A percentile compares a stretch with the other conserved stretches of the same genome.
These are phyloP conservation scores for Hypsopygia costalis DNA, from an alignment of 2,888 invertebrate genomes.

Conservation along the genomic window DNA sequence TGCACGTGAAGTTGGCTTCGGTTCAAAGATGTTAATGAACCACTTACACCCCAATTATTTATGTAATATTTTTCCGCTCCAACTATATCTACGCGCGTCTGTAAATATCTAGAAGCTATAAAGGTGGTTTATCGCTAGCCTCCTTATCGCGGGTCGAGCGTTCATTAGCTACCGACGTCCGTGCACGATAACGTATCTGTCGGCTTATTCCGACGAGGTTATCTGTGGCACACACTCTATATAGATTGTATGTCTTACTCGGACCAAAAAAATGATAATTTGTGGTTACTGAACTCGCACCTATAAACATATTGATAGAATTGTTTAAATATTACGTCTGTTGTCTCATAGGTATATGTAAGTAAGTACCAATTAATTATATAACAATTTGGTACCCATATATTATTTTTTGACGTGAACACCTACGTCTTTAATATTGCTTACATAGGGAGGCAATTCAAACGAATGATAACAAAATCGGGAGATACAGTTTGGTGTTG, in stretches of 20 bases:
- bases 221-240: neutral
- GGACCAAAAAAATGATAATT: constrained; percentile 1
- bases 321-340: no score
- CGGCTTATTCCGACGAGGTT: neutral
- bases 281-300: constrained; percentile 4
- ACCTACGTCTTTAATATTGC: no score
- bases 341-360: no score
- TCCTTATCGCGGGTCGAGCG: neutral
- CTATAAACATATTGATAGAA: constrained; percentile 7
- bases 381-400: no score
- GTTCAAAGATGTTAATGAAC: no score
- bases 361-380: no score
- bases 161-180: neutral
- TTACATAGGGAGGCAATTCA: no score
- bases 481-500: no score
- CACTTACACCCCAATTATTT: no score
- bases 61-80: neutral
- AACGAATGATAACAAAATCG: no score
- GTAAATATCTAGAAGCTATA: constrained; percentile 1
- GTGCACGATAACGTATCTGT: neutral
- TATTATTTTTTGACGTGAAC: no score
- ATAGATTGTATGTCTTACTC: neutral
- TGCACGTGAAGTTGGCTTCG: no score
- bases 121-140: constrained; percentile 5
- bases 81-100: neutral